Percentiles rank a stretch among this genome's conserved stretches.
Conservation (phyloP, 2,113 vertebrate species). For the Ammospiza nelsoni region DNA sequence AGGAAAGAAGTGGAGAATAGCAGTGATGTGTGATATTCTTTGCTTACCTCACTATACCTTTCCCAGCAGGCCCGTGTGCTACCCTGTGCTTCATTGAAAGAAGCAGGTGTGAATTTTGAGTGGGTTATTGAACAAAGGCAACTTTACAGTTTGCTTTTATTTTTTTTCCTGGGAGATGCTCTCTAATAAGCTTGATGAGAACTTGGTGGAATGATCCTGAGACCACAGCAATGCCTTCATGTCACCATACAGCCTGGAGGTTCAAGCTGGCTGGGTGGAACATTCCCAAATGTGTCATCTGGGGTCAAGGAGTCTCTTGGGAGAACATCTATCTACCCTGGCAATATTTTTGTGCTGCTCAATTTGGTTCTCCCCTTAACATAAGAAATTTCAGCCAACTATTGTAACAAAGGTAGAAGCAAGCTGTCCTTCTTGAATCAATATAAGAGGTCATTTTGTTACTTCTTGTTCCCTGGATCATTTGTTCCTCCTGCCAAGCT, state of each 20-base stretch:
- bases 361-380: not conserved
- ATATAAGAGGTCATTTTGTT: not conserved
- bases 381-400: not conserved
- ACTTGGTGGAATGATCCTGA: not conserved
- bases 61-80: not conserved
- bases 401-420: not conserved
- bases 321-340: not conserved
- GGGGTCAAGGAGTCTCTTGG: not conserved
- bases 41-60: not conserved
- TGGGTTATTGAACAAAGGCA: not conserved
- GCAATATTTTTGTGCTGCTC: not conserved
- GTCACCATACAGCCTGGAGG: not conserved
- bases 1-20: not conserved
- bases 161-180: not conserved
- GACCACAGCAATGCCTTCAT: rapidly evolving
- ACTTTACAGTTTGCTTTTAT: not conserved
- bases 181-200: not conserved
- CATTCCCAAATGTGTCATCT: not conserved
- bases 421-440: not conserved
- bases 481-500: not conserved
- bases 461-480: not conserved
- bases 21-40: not conserved
- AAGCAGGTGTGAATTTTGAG: not conserved
- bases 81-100: not conserved
- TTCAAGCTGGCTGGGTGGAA: not conserved